Base-by-base conservation (phyloP, 1,140 invertebrate genomes). In the Drosophila bocki region DNA sequence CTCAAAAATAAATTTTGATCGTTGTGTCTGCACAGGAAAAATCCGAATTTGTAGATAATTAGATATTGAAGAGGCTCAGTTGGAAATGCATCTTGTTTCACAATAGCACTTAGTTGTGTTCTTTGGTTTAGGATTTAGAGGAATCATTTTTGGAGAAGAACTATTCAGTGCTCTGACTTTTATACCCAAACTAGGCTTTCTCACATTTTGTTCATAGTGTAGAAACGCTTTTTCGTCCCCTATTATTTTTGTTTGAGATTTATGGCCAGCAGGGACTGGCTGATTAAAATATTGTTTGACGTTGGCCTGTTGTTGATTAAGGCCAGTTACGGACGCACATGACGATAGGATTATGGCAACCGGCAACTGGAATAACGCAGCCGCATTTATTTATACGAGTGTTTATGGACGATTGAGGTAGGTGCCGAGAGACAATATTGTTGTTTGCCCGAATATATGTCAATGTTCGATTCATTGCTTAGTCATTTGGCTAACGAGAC, bases 201-300 rank as follows among this genome's bases (percentile, higher is more conserved):
- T 3, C 5, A 6, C 26, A 26, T 39, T 39, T 26, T 56, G 37
- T 39, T 39, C 19, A 39, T 22, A 22, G 53, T 56, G 35, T 13
- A 15, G 26, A 37, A 13, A 12, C 17, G 29, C 41, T 54, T 51
- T 35, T 60, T 39, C 22, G 42, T 11, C 17, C 29, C 37, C 63
- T 41, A 33, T 61, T 47, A n/a, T 37, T 44, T 50, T 77, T 54
- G 53, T 59, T 69, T 11, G 45, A 69, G 74, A 77, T 77, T 77
- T 77, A 77, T 77, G 75, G 56, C 74, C 42, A 48, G 44, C 70
- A 57, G 72, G 59, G 60, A 44, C 33, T 33, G 37, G 42, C 62
- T 77, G 75, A 77, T 77, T 77, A 78, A 78, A 77, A 77, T 77
- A 78, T 77, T 44, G 75, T 79, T 87, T 86, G 83, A 86, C 82